Conservation (phyloP, 2,888 invertebrate genomes). For the Eristalis tenax region DNA sequence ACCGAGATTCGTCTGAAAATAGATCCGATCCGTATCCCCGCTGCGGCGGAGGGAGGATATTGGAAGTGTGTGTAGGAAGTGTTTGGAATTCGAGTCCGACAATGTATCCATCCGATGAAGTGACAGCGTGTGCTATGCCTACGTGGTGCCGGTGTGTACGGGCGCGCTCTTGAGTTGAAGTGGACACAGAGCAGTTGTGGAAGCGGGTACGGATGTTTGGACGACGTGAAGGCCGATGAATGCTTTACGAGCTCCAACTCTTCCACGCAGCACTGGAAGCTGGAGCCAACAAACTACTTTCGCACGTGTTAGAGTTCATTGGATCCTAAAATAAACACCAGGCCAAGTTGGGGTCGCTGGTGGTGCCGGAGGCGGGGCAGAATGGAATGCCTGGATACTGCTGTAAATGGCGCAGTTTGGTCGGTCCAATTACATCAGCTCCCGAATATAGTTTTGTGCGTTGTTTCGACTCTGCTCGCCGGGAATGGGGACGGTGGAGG, state of each 20-base stretch:
- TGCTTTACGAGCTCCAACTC: slow-evolving; percentile 5
- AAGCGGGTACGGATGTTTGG: not conserved
- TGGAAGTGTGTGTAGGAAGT: slow-evolving; percentile 66
- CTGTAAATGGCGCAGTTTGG: slow-evolving; percentile 29
- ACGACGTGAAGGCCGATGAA: slow-evolving; percentile 1
- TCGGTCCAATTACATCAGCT: slow-evolving; percentile 58
- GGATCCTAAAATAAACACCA: slow-evolving; percentile 66
- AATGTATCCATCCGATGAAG: slow-evolving; percentile 37
- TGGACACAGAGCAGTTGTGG: not conserved
- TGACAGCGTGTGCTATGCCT: not conserved
- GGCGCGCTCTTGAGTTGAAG: not conserved
- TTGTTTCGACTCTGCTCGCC: not conserved
- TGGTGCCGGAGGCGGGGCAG: not conserved
- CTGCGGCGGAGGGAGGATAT: slow-evolving; percentile 54
- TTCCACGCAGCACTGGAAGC: not conserved
- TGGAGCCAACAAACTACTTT: not conserved
- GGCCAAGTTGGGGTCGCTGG: not conserved
- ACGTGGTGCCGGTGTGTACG: not conserved
- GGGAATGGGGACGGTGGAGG: not conserved
- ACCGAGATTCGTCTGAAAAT: not conserved
- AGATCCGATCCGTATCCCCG: not conserved
- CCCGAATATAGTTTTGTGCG: slow-evolving; percentile 50
- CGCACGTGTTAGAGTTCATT: slow-evolving; percentile 68
- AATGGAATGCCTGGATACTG: not conserved
- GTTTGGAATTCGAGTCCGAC: slow-evolving; percentile 49